Evolutionary conservation across 2,888 invertebrate species (phyloP).

Genomic region (Eucera pruinosa): DNA sequence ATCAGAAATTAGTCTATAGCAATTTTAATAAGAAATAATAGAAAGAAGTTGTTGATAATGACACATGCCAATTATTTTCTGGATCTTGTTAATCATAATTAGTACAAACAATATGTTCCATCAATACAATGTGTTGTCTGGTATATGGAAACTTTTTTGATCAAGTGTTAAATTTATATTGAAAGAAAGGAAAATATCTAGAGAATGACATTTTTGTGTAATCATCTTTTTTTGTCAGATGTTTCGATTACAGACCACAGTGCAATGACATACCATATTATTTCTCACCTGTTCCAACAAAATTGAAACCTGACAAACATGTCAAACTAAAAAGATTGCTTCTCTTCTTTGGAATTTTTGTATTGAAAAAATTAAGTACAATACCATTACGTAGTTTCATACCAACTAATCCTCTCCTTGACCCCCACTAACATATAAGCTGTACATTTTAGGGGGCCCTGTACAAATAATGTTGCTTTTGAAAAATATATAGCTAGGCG

Average conservation of each 20-base stretch:
- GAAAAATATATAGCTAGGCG: constrained; percentile 38
- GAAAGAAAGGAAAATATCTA: neutral
- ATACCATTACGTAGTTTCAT: constrained; percentile 54
- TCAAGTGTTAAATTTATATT: no score
- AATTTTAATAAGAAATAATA: no score
- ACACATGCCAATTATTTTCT: no score
- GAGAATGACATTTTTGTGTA: neutral
- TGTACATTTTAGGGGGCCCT: constrained; percentile 56
- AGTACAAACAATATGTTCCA: no score
- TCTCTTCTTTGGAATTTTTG: constrained; percentile 30
- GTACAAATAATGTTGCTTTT: constrained; percentile 54
- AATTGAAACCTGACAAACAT: constrained; percentile 37
- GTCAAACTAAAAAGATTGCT: constrained; percentile 34
- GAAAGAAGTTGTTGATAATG: no score
- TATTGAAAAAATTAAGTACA: constrained; percentile 50
- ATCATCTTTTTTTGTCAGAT: neutral
- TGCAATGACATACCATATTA: constrained; percentile 31
- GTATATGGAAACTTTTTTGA: no score
- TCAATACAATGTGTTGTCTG: no score
- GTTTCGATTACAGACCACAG: neutral
- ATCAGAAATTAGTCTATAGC: no score
- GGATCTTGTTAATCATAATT: no score
- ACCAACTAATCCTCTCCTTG: constrained; percentile 51
- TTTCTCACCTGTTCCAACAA: constrained; percentile 64
- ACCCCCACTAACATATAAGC: constrained; percentile 55